phyloP scores from a whole-genome alignment of 2,888 invertebrate species.

The Timema podura region DNA sequence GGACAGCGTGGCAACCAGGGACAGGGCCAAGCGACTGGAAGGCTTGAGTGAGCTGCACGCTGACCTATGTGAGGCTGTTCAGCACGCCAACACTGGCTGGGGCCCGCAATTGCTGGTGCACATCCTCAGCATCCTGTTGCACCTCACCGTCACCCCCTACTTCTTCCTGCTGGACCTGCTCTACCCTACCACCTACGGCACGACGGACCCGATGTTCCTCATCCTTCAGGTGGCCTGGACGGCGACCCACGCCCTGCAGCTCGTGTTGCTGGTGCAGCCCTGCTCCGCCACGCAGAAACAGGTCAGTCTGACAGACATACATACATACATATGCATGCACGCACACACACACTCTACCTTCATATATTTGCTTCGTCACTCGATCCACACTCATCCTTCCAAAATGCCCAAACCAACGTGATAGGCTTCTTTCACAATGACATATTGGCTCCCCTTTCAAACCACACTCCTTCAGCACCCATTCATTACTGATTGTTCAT shows the following conservation, averaged over 20 bases:
- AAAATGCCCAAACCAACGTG: no score
- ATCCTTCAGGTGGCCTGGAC: slow-evolving; percentile 32
- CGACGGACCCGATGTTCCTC: slow-evolving; percentile 30
- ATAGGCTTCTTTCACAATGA: no score
- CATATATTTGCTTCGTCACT: no score
- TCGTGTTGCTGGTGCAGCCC: slow-evolving; percentile 30
- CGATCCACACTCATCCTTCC: no score
- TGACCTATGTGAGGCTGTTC: slow-evolving; percentile 51
- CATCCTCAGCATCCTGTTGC: slow-evolving; percentile 54
- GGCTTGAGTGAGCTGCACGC: slow-evolving; percentile 50
- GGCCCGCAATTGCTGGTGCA: slow-evolving; percentile 53
- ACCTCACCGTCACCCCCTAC: slow-evolving; percentile 59
- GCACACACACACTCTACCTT: no score
- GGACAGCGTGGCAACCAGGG: no score
- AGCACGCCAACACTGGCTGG: slow-evolving; percentile 51
- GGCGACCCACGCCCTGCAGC: slow-evolving; percentile 29
- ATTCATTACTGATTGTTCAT: no score
- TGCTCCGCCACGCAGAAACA: slow-evolving; percentile 28
- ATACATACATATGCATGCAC: no score
- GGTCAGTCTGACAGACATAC: no score
- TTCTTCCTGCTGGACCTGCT: slow-evolving; percentile 33
- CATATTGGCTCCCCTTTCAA: no score
- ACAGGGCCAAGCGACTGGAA: no score
- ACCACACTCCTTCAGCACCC: no score
- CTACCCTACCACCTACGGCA: slow-evolving; percentile 30